Evolutionary conservation across 2,888 invertebrate genomes (phyloP), one percentile per base, ranked within the genome.

Genomic region (Galerucella calmariensis): DNA sequence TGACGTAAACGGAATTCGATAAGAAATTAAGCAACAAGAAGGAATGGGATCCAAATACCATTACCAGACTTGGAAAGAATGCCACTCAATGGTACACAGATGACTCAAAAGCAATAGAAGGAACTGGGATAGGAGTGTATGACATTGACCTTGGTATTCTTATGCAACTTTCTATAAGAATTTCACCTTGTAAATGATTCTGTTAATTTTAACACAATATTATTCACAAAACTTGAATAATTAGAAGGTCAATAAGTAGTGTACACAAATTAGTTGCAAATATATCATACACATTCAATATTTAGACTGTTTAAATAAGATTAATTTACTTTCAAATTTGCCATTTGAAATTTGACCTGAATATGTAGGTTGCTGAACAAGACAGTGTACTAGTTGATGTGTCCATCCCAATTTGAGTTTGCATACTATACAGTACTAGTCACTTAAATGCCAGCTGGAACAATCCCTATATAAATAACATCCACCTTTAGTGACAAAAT

Each of bases 281-380:
- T 35, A 35, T 35, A 35, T 35, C 5, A 35, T 35, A 35, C 35
- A 5, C 35, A 41, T 41, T 8, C 51, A 8, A n/a, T 51, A 51
- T 51, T 51, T 5, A n/a, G 5, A 8, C 51, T 51, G n/a, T n/a
- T n/a, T 51, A 12, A 51, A 14, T n/a, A 14, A 51, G 51, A 51
- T 51, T 51, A n/a, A n/a, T 51, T 51, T 51, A 51, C 51, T 51
- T 51, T 51, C 51, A 51, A n/a, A 51, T 51, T 51, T 8, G 51
- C 8, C 5, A n/a, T 51, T 51, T 51, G 51, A 51, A 51, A 14
- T 51, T 51, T 11, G n/a, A 51, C n/a, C 5, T 51, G 51, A 51
- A 51, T 51, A n/a, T n/a, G n/a, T n/a, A 51, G n/a, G 8, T 51
- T 51, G 5, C 51, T 51, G 51, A 51, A n/a, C 51, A 51, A 51